Percentiles rank a stretch among this genome's conserved stretches.
Conservation (phyloP, 2,113 vertebrate genomes). For the Eudyptes chrysolophus region DNA sequence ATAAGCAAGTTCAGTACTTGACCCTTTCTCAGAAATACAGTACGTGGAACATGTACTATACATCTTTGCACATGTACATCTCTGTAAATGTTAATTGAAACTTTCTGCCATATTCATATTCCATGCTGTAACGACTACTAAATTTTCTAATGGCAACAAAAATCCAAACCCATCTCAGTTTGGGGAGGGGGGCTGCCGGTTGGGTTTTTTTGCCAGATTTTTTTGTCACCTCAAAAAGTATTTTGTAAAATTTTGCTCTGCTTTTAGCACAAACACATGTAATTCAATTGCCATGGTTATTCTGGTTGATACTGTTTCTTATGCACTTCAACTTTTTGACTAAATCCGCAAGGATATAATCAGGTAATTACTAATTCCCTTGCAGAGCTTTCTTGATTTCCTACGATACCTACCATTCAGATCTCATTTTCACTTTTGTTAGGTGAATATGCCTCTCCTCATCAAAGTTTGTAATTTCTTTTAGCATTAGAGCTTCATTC, state of each 20-base stretch:
- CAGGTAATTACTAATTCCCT: background rate
- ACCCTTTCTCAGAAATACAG: background rate
- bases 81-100: background rate
- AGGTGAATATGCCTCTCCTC: background rate
- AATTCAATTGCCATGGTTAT: background rate
- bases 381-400: background rate
- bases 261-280: background rate
- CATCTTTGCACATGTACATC: background rate
- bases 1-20: rapidly evolving
- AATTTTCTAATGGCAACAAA: background rate
- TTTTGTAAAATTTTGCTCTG: background rate
- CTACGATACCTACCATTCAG: background rate
- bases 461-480: background rate
- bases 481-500: background rate
- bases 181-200: rapidly evolving
- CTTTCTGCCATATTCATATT: background rate
- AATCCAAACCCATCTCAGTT: background rate
- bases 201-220: rapidly evolving
- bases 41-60: background rate
- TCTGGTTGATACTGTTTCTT: background rate
- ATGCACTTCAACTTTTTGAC: background rate
- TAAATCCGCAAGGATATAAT: background rate
- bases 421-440: background rate
- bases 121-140: background rate
- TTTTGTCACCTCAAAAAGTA: background rate